Evolutionary conservation across 2,888 invertebrate genomes (phyloP), one percentile per base, ranked within the genome.

Genomic region (Loripinus fragilis): DNA sequence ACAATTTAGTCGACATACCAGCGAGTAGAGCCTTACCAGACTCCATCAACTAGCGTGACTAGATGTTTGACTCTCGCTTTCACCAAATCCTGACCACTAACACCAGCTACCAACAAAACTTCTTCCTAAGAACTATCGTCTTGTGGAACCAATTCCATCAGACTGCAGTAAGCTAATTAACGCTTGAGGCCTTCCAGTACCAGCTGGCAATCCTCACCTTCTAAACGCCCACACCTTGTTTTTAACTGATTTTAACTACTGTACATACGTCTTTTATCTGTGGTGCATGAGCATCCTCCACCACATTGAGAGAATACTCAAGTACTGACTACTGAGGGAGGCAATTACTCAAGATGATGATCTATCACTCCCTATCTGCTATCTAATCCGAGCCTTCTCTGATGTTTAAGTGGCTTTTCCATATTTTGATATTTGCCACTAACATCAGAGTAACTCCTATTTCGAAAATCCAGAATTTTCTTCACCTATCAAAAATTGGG

Each of bases 241-340:
- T 60, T 60, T 60, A 28, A 30, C 10, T 15, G 28, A 1, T 60
- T 60, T 60, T 23, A 33, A 60, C 60, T 20, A 33, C 30, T 60
- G 60, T 60, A 60, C 15, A 60, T 60, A 60, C 55, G 17, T 60
- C 33, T 60, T 60, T 60, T 60, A 60, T 33, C 60, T 20, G 60
- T 60, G 60, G 60, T 20, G 60, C 33, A 7, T 60, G 60, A 33
- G 60, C 60, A 60, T 33, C 10, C 33, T 33, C 60, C 60, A 60
- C 60, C 30, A 60, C 60, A 60, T 60, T 60, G 60, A 5, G 60
- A 60, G 60, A 60, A 60, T 60, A 60, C 60, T 33, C 60, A 60
- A 33, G 33, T 60, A n/a, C n/a, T n/a, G n/a, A n/a, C n/a, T n/a
- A n/a, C n/a, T n/a, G n/a, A n/a, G n/a, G n/a, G n/a, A n/a, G n/a